These are phyloP conservation scores for Acronicta leporina DNA, from an alignment of 2,888 invertebrate genomes.

Conservation along the genomic window DNA sequence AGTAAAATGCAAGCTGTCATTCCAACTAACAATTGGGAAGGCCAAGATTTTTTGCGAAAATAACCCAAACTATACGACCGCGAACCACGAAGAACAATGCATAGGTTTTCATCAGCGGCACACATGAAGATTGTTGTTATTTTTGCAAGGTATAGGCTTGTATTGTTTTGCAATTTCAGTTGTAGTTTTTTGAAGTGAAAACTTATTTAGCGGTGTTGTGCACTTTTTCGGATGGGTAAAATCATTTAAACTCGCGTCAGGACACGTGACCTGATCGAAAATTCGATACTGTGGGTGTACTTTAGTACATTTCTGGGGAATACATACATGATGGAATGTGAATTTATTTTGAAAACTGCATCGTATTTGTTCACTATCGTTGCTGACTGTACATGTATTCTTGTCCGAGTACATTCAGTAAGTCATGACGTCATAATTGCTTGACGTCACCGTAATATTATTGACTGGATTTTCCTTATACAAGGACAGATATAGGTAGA, in stretches of 20 bases:
- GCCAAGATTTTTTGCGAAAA: conserved; percentile 41
- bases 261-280: too few species aligned
- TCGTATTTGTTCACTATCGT: too few species aligned
- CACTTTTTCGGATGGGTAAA: too few species aligned
- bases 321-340: too few species aligned
- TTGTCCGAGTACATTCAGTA: not conserved
- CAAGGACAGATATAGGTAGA: not conserved
- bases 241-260: too few species aligned
- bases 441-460: conserved; percentile 21
- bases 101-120: conserved; percentile 44
- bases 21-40: conserved; percentile 17
- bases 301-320: too few species aligned
- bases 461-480: conserved; percentile 38
- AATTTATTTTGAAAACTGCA: too few species aligned
- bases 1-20: conserved; percentile 21
- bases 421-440: conserved; percentile 20
- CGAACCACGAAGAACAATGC: conserved; percentile 42
- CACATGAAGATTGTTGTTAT: conserved; percentile 28
- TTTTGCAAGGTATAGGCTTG: conserved; percentile 25
- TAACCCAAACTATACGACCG: conserved; percentile 36
- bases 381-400: not conserved
- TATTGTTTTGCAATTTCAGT: conserved; percentile 18
- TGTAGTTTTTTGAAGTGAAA: too few species aligned
- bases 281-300: too few species aligned
- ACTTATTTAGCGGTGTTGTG: too few species aligned